phyloP scores from a whole-genome alignment of 2,113 vertebrate genomes.

The Urocynchramus pylzowi region DNA sequence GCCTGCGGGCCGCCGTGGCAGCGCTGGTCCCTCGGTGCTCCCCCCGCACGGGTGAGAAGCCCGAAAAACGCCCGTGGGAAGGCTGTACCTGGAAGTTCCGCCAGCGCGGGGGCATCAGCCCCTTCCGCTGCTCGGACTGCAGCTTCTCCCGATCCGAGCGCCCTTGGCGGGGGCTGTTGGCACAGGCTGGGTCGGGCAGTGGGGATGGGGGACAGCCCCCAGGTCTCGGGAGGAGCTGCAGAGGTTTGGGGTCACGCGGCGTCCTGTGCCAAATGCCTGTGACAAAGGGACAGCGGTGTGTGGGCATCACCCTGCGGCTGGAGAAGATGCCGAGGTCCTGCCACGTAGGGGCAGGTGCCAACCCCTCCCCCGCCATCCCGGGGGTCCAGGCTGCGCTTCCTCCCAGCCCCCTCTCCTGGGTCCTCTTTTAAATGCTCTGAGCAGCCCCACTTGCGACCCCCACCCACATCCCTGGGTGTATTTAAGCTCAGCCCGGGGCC shows the following conservation, averaged over 20 bases:
- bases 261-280: rapidly evolving
- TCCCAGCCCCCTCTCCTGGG: not conserved
- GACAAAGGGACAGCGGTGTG: not conserved
- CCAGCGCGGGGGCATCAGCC: slow-evolving; percentile 83
- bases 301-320: rapidly evolving
- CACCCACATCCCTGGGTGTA: too few relatives aligned
- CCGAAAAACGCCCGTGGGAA: not conserved
- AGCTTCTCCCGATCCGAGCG: slow-evolving; percentile 93
- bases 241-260: too few relatives aligned
- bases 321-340: not conserved
- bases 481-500: not conserved
- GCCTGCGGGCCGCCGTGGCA: rapidly evolving
- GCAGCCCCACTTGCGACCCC: not conserved
- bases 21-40: not conserved
- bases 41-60: not conserved
- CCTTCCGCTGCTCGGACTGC: slow-evolving; percentile 88
- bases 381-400: not conserved
- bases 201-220: not conserved
- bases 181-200: not conserved
- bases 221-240: not conserved
- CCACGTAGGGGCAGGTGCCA: not conserved
- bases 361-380: too few relatives aligned
- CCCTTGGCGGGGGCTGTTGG: not conserved
- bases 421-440: not conserved
- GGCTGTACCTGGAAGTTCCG: slow-evolving; percentile 48